Conservation (phyloP, 1,140 invertebrate genomes). For the Drosophila bocqueti region DNA sequence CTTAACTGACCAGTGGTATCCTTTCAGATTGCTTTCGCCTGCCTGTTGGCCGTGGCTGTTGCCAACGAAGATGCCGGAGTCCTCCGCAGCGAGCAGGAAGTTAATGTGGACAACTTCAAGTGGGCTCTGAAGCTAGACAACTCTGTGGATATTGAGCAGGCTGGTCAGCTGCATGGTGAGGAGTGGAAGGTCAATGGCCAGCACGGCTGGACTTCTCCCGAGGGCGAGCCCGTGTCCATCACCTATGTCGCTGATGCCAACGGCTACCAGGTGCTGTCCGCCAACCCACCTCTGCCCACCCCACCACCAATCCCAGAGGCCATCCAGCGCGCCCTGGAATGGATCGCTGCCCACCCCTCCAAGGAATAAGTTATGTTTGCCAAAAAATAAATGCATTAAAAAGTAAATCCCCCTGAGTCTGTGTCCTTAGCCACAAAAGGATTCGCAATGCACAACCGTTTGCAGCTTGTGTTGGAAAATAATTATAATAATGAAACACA, state of each 20-base stretch:
- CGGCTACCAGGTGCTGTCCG: constrained; percentile 89
- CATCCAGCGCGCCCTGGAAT: constrained; percentile 87
- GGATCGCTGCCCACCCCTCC: constrained; percentile 73
- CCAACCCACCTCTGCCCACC: constrained; percentile 88
- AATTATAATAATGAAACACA: constrained; percentile 12
- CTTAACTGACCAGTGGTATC: constrained; percentile 7
- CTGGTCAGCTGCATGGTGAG: constrained; percentile 89
- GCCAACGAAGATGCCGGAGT: constrained; percentile 66
- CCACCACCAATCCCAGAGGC: constrained; percentile 88
- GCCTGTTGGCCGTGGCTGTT: constrained; percentile 62
- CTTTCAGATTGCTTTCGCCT: constrained; percentile 64
- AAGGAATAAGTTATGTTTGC: constrained; percentile 46
- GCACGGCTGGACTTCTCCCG: constrained; percentile 91
- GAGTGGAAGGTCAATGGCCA: constrained; percentile 90
- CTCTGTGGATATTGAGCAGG: constrained; percentile 91
- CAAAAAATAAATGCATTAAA: constrained; percentile 50
- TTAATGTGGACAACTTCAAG: constrained; percentile 52
- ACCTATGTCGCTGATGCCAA: constrained; percentile 87
- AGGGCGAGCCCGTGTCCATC: constrained; percentile 85
- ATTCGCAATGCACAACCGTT: not conserved
- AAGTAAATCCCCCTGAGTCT: not conserved
- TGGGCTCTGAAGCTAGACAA: constrained; percentile 90
- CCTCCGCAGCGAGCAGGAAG: constrained; percentile 36
- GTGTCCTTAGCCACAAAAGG: constrained; percentile 3
- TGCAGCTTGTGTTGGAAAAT: too few relatives aligned